phyloP scores from a whole-genome alignment of 2,113 vertebrate genomes.

The Pseudorasbora parva region DNA sequence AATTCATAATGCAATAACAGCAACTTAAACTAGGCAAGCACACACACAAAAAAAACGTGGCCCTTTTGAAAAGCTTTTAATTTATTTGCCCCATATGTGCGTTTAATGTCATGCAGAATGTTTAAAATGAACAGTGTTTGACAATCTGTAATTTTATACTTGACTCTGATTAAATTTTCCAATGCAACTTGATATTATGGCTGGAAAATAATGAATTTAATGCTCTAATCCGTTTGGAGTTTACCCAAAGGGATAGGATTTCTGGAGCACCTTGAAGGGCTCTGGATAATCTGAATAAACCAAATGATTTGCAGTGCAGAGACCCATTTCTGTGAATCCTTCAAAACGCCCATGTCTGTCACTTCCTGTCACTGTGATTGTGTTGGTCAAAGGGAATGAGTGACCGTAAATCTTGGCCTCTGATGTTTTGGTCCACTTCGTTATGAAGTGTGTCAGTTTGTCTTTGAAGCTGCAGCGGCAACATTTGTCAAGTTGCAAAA shows the following conservation, averaged over 20 bases:
- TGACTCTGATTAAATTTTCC: slow-evolving; percentile 26
- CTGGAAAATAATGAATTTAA: slow-evolving; percentile 46
- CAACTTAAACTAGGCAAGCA: not conserved
- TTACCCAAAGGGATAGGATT: slow-evolving; percentile 45
- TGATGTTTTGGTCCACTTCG: not conserved
- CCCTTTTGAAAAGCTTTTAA: slow-evolving; percentile 18
- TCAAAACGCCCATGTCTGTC: not conserved
- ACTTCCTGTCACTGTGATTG: not conserved
- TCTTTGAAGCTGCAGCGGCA: slow-evolving; percentile 2
- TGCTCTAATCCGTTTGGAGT: slow-evolving; percentile 49
- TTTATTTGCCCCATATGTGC: not conserved
- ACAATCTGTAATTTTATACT: slow-evolving; percentile 29
- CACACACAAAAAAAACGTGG: slow-evolving; percentile 6
- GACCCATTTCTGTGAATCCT: slow-evolving; percentile 18
- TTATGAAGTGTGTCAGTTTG: slow-evolving; percentile 24
- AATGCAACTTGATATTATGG: slow-evolving; percentile 26
- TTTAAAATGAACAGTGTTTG: not conserved
- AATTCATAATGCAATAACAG: slow-evolving; percentile 27
- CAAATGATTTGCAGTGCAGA: slow-evolving; percentile 45
- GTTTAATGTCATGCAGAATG: not conserved
- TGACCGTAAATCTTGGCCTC: slow-evolving; percentile 5
- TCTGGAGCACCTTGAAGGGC: slow-evolving; percentile 46
- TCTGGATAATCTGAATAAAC: slow-evolving; percentile 56
- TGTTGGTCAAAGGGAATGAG: not conserved
- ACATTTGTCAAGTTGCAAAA: slow-evolving; percentile 32